Conservation (phyloP, 2,797 vertebrate genomes). For the Mareca strepera region DNA sequence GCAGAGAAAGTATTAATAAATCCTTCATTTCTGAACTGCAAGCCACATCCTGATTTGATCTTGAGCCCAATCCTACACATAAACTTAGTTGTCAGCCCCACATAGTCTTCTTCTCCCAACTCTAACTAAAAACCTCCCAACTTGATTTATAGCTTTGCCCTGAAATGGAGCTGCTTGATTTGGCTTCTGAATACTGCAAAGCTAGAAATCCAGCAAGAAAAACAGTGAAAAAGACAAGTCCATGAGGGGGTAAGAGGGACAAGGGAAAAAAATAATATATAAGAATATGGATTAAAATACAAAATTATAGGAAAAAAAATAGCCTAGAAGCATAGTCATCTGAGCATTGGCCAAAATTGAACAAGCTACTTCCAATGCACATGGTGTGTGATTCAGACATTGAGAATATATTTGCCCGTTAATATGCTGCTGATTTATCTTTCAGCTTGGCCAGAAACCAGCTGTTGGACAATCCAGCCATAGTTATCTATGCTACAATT, state of each 20-base stretch:
- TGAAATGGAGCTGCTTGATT: not conserved
- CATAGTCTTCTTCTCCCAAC: not conserved
- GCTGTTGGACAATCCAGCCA: slow-evolving; percentile 75
- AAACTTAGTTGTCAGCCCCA: not conserved
- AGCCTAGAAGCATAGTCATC: fast-evolving
- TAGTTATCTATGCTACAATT: slow-evolving; percentile 76
- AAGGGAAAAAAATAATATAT: not conserved
- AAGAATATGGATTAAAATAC: not conserved
- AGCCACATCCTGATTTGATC: not conserved
- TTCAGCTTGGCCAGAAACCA: slow-evolving; percentile 78
- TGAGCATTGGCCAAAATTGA: not conserved
- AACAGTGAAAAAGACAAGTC: not conserved
- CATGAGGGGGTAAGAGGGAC: not conserved
- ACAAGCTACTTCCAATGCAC: not conserved
- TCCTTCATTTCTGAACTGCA: not conserved
- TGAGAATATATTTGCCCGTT: not conserved
- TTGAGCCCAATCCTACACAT: not conserved
- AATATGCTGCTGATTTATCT: not conserved
- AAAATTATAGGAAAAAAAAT: not conserved
- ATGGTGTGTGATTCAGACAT: not conserved
- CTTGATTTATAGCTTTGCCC: not conserved
- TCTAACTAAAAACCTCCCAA: not conserved
- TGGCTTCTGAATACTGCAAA: not conserved
- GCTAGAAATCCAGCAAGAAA: not conserved
- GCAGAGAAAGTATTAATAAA: not conserved